A percentile compares a stretch with the other conserved stretches of the same genome.
These are phyloP conservation scores for Spheniscus humboldti DNA, from an alignment of 2,797 vertebrate genomes.

Conservation along the genomic window DNA sequence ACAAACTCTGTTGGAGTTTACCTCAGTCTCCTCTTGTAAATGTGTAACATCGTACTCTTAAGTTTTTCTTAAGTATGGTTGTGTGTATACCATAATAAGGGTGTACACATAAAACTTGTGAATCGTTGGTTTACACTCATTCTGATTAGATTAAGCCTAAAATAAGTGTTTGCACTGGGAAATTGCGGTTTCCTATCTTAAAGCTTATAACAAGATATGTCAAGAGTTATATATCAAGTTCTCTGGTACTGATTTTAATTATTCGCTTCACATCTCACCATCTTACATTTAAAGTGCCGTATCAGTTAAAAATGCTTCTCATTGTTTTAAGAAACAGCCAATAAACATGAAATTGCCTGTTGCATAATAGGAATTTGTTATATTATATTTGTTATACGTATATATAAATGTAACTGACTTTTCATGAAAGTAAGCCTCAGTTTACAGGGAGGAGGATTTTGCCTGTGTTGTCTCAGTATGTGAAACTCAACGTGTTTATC, in stretches of 20 bases:
- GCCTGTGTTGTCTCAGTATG: neutral
- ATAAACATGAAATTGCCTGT: neutral
- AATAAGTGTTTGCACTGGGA: neutral
- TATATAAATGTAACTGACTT: neutral
- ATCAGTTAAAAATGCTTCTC: neutral
- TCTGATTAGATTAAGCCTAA: neutral
- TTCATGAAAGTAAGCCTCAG: neutral
- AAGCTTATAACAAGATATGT: neutral
- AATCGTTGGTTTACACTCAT: neutral
- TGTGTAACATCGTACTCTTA: neutral
- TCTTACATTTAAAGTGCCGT: neutral
- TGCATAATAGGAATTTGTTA: neutral
- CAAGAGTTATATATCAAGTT: neutral
- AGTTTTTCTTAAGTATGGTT: neutral
- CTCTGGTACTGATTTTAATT: neutral
- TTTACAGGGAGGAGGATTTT: neutral
- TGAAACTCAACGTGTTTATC: neutral
- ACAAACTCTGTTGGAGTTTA: neutral
- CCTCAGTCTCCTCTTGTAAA: neutral
- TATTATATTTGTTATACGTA: too few relatives aligned
- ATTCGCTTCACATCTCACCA: neutral
- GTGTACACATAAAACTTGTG: neutral
- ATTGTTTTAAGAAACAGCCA: neutral
- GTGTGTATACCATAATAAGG: neutral
- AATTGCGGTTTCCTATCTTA: neutral